Evolutionary conservation across 2,888 invertebrate species (phyloP), one percentile per base, ranked within the genome.

Genomic region (Parnassius apollo): DNA sequence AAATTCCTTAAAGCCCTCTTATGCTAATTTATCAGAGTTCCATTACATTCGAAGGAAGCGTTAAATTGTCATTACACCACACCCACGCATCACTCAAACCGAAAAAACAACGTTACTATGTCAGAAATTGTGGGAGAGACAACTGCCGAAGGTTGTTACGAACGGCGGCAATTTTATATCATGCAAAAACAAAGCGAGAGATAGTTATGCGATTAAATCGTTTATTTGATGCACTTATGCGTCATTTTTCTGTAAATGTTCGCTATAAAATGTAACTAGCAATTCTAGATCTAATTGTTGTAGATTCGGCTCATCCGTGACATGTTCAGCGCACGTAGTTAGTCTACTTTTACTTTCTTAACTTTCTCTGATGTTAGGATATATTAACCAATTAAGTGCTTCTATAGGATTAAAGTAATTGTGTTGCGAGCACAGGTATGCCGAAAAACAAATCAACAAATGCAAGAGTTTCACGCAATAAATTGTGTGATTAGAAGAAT

Each of bases 301-400:
- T 49, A 55, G 56, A 63, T 63, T 63, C 59, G 56, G 55, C 56
- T 59, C 59, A 52, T 59, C 59, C 63, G 63, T 59, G 63, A 59
- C 63, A 63, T 56, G 63, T 42, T 59, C 59, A 51, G 25, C 12
- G 55, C 42, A 11, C 49, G 53, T 59, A 59, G 56, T 51, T 55
- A 56, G 55, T 59, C 63, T 35, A 63, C 63, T 63, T 63, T 63
- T 63, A 63, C 63, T 63, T 57, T 63, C 63, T 46, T 59, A 42
- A 63, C 63, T 63, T 63, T 63, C 63, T 56, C 63, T 54, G 59
- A 51, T 59, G 59, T 56, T 57, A 42, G 56, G 63, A 63, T 51
- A 56, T 63, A 63, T 63, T 63, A 50, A 59, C 63, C 62, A 63
- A 63, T 63, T 63, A 63, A 55, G 55, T 50, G 59, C 51, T 46